phyloP scores from a whole-genome alignment of 92 coral and sea anemone species.

The Metridium senile region DNA sequence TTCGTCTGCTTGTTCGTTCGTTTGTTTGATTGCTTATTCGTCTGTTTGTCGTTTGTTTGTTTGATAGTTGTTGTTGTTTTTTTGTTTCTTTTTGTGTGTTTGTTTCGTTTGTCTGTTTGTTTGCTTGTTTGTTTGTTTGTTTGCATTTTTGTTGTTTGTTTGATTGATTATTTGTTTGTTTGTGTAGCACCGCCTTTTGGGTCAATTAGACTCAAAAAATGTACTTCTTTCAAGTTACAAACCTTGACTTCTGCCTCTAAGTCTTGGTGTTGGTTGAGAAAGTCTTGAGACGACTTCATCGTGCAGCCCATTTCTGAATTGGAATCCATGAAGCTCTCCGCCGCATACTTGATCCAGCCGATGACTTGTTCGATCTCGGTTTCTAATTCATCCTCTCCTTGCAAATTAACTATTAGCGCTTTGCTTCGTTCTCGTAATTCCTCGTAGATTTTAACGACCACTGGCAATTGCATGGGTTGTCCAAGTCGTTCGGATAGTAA shows the following conservation, averaged over 20 bases:
- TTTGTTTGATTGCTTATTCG: no score
- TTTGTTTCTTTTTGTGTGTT: no score
- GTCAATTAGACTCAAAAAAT: no score
- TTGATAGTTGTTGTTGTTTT: no score
- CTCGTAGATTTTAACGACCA: conserved; percentile 86
- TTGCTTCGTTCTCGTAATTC: conserved; percentile 87
- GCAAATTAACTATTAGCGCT: conserved; percentile 74
- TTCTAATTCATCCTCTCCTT: conserved; percentile 69
- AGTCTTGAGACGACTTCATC: conserved; percentile 77
- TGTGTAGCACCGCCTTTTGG: no score
- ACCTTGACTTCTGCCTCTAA: conserved; percentile 85
- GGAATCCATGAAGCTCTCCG: conserved; percentile 74
- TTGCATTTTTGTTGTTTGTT: no score
- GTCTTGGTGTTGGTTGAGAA: conserved; percentile 77
- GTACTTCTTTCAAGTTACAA: neutral
- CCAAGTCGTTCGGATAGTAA: conserved; percentile 76
- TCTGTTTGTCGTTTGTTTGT: no score
- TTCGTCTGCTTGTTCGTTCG: no score
- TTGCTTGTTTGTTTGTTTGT: no score
- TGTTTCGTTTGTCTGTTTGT: no score
- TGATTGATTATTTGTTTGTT: no score
- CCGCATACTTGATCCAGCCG: conserved; percentile 91
- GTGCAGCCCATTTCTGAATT: conserved; percentile 86
- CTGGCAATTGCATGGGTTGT: conserved; percentile 75
- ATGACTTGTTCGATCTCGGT: conserved; percentile 87